Evolutionary conservation across 1,140 invertebrate genomes (phyloP), one percentile per base, ranked within the genome.

Genomic region (Pachypeltis micranthus): DNA sequence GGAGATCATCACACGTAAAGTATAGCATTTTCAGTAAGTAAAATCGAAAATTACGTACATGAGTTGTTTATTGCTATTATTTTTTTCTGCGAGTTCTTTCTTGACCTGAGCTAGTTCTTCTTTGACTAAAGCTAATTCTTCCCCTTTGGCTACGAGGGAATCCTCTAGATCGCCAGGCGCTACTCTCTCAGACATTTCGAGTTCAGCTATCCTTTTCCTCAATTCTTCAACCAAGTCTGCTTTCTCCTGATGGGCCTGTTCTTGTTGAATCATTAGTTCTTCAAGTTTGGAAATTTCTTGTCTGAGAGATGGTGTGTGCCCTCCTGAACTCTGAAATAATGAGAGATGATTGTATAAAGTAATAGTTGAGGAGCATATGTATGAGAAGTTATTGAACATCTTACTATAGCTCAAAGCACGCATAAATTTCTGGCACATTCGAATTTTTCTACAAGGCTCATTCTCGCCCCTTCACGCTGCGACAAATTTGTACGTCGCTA

Each of bases 241-340:
- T 23, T 62, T 39, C 29, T 63, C 66, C 56, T 67, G 58, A 28
- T 66, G 63, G 1, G 51, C 61, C 16, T 57, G 23, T 39, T 68
- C 67, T 28, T 67, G 67, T 31, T 67, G 60, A 1, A 59, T 39
- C 59, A 68, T 63, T 4, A 67, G 56, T 14, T 68, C 67, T 60
- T 66, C 62, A 7, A 68, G 60, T 55, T 65, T 67, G 19, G 54
- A 44, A 28, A 68, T 31, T 60, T 68, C 65, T 21, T 59, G 21
- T 4, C 59, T 39, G 1, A 61, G 19, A 44, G 51, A 25, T 2
- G 55, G 39, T 16, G 63, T 59, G 29, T 21, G n/a, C 21, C 25
- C 24, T n/a, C 55, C 27, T 10, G 34, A 7, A 7, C 7, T 39
- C 61, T 57, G 71, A n/a, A n/a, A n/a, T n/a, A n/a, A n/a, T n/a